phyloP scores from a whole-genome alignment of 2,888 invertebrate species.

The Serrognathus titanus region DNA sequence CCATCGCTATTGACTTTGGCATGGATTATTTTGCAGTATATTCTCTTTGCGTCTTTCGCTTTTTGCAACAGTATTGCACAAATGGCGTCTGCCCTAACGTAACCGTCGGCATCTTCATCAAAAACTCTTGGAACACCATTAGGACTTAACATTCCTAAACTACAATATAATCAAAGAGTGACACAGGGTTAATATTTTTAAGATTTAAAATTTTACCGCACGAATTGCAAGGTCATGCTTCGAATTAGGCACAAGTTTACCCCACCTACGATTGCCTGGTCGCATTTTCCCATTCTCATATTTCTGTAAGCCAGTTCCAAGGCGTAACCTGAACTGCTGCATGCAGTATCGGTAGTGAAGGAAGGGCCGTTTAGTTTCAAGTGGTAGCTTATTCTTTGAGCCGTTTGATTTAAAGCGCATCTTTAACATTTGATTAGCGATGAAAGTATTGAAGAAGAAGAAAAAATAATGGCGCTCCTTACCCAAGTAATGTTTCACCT shows the following conservation, averaged over 20 bases:
- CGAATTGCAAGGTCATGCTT: constrained; percentile 83
- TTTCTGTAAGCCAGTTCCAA: constrained; percentile 77
- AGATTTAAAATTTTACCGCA: constrained; percentile 40
- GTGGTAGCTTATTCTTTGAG: constrained; percentile 86
- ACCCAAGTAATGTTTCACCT: too few species aligned
- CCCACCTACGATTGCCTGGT: constrained; percentile 86
- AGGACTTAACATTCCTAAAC: constrained; percentile 72
- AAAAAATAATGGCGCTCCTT: too few species aligned
- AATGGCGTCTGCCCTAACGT: constrained; percentile 78
- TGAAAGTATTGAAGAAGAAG: too few species aligned
- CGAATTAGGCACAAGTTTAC: constrained; percentile 86
- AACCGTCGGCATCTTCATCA: constrained; percentile 79
- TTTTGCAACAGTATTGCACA: constrained; percentile 71
- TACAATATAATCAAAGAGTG: constrained; percentile 18
- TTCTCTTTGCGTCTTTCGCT: constrained; percentile 49
- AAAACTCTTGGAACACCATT: constrained; percentile 90
- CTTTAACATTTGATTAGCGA: constrained; percentile 22
- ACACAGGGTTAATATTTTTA: too few species aligned
- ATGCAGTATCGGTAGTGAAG: constrained; percentile 86
- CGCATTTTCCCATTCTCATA: constrained; percentile 76
- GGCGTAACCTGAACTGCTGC: constrained; percentile 87
- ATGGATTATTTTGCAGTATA: constrained; percentile 51
- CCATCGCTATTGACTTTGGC: constrained; percentile 45
- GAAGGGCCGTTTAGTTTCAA: constrained; percentile 88
- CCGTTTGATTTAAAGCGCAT: constrained; percentile 77